Evolutionary conservation across 2,888 invertebrate genomes (phyloP).

Genomic region (Coelogynopora nodosa): DNA sequence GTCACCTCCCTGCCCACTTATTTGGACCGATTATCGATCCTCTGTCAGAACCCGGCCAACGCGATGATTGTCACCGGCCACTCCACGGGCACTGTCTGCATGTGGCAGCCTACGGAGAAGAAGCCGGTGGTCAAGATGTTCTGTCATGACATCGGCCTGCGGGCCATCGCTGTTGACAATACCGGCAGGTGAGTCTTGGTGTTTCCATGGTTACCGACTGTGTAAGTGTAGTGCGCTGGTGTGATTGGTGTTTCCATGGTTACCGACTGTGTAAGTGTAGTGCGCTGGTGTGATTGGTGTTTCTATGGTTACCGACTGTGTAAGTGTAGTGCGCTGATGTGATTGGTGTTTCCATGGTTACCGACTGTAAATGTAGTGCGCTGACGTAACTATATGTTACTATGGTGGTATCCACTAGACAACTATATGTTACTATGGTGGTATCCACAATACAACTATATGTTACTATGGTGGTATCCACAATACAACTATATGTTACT

Average conservation of each 20-base stretch:
- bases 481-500: no score
- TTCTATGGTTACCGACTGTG: no score
- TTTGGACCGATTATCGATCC: conserved; percentile 73
- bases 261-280: no score
- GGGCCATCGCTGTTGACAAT: conserved; percentile 77
- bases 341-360: no score
- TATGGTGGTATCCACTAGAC: no score
- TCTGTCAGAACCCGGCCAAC: conserved; percentile 91
- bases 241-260: background rate
- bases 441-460: no score
- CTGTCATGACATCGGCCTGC: conserved; percentile 78
- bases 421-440: no score
- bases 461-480: no score
- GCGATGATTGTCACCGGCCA: conserved; percentile 85
- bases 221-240: background rate
- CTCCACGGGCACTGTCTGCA: conserved; percentile 75
- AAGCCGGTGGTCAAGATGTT: conserved; percentile 84
- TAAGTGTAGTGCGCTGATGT: no score
- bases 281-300: no score
- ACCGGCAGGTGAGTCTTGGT: conserved; percentile 80
- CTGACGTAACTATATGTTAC: no score
- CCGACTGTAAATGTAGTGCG: no score
- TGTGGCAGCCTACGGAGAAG: conserved; percentile 86
- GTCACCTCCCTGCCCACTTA: conserved; percentile 74
- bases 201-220: conserved; percentile 57